A percentile compares a stretch with the other conserved stretches of the same genome.
Conservation (phyloP, 2,113 vertebrate species). For the Polypterus bichir region DNA sequence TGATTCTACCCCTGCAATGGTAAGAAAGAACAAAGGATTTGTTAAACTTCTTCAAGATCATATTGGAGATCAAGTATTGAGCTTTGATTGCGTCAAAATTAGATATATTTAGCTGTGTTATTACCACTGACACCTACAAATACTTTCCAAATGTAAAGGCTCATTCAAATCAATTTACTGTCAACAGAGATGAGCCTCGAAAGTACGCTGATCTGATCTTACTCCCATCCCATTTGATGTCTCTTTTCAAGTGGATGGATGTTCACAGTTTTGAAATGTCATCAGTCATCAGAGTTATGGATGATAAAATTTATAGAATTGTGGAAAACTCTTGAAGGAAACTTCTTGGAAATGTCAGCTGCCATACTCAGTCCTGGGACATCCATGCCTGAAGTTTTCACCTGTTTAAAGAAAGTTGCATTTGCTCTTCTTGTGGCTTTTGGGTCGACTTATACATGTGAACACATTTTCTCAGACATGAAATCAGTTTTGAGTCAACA, state of each 20-base stretch:
- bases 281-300: slow-evolving; percentile 3
- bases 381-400: not conserved
- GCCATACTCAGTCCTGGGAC: slow-evolving; percentile 1
- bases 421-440: slow-evolving; percentile 4
- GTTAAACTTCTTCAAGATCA: too few species aligned
- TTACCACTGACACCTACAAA: too few species aligned
- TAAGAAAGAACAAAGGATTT: too few species aligned
- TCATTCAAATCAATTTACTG: slow-evolving; percentile 1
- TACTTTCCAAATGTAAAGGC: not conserved
- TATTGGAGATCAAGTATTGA: not conserved
- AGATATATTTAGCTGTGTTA: slow-evolving; percentile 9
- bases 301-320: slow-evolving; percentile 3
- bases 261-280: not conserved
- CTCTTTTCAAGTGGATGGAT: slow-evolving; percentile 3
- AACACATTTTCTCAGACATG: slow-evolving; percentile 6
- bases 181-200: not conserved
- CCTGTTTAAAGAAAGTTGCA: not conserved
- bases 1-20: too few species aligned
- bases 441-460: slow-evolving; percentile 1
- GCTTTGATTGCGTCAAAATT: slow-evolving; percentile 8
- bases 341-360: not conserved
- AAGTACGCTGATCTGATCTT: slow-evolving; percentile 1
- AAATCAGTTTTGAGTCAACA: slow-evolving; percentile 1
- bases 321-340: not conserved
- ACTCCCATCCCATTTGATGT: not conserved